Percentiles rank a stretch among this genome's conserved stretches.
Conservation (phyloP, 2,113 vertebrate genomes). For the Meleagris gallopavo region DNA sequence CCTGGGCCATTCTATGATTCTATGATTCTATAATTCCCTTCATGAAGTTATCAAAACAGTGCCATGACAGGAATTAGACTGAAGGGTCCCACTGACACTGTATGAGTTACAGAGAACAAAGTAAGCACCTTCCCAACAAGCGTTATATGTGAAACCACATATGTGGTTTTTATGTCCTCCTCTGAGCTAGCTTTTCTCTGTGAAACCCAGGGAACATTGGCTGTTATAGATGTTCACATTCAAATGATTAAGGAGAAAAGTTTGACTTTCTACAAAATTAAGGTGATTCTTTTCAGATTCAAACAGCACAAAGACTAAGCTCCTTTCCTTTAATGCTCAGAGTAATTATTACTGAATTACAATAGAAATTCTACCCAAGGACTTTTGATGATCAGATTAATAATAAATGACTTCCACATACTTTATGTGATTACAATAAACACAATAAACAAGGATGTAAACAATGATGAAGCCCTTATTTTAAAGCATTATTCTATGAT, state of each 20-base stretch:
- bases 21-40: neutral
- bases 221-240: neutral
- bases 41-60: neutral
- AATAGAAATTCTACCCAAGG: neutral
- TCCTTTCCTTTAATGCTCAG: neutral
- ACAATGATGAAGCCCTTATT: neutral
- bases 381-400: neutral
- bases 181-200: neutral
- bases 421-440: neutral
- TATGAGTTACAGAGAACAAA: neutral
- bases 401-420: neutral
- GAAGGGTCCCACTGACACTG: neutral
- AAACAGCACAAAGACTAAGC: neutral
- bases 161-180: neutral
- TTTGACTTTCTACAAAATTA: neutral
- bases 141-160: neutral
- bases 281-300: neutral
- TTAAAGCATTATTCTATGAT: neutral
- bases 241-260: neutral
- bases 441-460: neutral
- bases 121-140: neutral
- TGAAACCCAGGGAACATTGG: neutral
- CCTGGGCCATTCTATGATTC: too few relatives aligned
- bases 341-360: conserved; percentile 19
- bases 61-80: neutral